Percentiles rank a stretch among this genome's conserved stretches.
Conservation (phyloP, 2,888 invertebrate genomes). For the Drosophila recens region DNA sequence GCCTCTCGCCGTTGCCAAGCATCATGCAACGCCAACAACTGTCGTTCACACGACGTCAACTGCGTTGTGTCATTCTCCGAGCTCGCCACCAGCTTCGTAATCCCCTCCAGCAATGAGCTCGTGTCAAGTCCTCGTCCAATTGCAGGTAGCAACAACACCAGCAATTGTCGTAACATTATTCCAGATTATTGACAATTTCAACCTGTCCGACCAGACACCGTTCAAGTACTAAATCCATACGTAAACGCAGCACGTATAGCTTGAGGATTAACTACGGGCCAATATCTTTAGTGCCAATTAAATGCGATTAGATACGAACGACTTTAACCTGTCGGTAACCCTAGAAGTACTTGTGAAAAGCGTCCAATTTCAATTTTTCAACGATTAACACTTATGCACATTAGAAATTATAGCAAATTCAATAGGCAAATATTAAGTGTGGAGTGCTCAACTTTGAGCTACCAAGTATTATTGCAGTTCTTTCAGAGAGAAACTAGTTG, state of each 20-base stretch:
- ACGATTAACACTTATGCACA: not conserved
- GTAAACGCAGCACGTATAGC: not conserved
- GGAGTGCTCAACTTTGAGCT: not conserved
- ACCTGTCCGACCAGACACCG: not conserved
- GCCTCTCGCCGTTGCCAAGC: slow-evolving; percentile 16
- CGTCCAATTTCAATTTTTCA: not conserved
- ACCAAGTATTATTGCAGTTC: not conserved
- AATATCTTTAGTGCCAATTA: slow-evolving; percentile 3
- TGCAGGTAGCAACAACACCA: not conserved
- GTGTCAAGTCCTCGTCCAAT: slow-evolving; percentile 2
- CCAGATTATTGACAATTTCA: not conserved
- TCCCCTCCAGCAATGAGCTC: slow-evolving; percentile 36
- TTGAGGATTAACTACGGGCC: slow-evolving; percentile 2
- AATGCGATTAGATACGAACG: slow-evolving; percentile 5
- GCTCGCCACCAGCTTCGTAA: slow-evolving; percentile 11
- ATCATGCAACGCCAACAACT: slow-evolving; percentile 30
- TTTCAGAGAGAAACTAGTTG: not conserved
- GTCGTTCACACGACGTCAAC: slow-evolving; percentile 29
- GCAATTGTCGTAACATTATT: not conserved
- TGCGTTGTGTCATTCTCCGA: not conserved
- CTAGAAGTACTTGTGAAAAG: not conserved
- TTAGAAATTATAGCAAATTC: not conserved
- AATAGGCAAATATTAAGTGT: not conserved
- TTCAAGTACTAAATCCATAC: not conserved
- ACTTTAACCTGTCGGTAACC: not conserved